A percentile compares a stretch with the other conserved stretches of the same genome.
Conservation (phyloP, 2,797 vertebrate species). For the Myripristis jacobus region DNA sequence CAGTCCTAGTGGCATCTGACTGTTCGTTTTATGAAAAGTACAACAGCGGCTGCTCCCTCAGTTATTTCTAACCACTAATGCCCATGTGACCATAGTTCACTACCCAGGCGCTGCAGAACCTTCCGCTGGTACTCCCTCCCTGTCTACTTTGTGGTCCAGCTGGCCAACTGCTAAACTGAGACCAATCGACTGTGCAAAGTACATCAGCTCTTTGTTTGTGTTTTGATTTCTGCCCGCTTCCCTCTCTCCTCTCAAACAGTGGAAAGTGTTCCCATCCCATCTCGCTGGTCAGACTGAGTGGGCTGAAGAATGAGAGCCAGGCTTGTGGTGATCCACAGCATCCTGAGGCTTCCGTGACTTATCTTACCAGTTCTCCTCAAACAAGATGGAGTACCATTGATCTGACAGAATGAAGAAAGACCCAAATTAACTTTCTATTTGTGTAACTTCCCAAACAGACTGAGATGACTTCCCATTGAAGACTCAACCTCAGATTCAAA, state of each 20-base stretch:
- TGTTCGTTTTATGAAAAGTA: conserved; percentile 40
- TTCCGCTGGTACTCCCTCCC: conserved; percentile 46
- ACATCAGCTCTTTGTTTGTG: conserved; percentile 71
- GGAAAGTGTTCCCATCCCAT: conserved; percentile 61
- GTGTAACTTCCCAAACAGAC: conserved; percentile 47
- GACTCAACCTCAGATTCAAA: conserved; percentile 24
- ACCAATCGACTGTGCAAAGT: conserved; percentile 57
- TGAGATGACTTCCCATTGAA: conserved; percentile 50
- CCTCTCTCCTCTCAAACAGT: conserved; percentile 50
- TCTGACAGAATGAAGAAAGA: conserved; percentile 71
- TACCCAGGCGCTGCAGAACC: conserved; percentile 36
- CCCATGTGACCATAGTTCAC: conserved; percentile 50
- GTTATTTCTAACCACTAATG: conserved; percentile 54
- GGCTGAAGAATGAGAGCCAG: conserved; percentile 70
- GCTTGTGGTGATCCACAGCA: conserved; percentile 77
- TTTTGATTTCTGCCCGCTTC: conserved; percentile 69
- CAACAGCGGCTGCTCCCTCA: conserved; percentile 45
- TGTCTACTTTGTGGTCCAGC: conserved; percentile 57
- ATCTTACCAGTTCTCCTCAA: conserved; percentile 66
- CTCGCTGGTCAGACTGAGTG: conserved; percentile 64
- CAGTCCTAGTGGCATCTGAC: conserved; percentile 33
- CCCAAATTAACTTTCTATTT: conserved; percentile 65
- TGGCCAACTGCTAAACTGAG: conserved; percentile 62
- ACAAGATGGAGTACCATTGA: conserved; percentile 62
- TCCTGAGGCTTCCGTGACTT: conserved; percentile 74